Percentiles rank a stretch among this genome's conserved stretches.
These are phyloP conservation scores for Hyles lineata DNA, from an alignment of 2,888 invertebrate genomes.

Conservation along the genomic window DNA sequence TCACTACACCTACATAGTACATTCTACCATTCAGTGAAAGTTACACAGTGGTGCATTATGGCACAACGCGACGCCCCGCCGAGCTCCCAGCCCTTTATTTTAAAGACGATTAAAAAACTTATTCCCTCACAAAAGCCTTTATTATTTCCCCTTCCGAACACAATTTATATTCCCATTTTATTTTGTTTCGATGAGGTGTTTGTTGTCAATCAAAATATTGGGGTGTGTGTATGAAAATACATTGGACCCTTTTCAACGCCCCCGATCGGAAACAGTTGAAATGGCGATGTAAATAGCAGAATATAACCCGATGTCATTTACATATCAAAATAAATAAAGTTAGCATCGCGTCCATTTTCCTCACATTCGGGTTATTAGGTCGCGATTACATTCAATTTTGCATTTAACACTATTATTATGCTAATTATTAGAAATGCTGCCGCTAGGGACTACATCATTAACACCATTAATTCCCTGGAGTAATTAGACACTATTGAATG, in stretches of 20 bases:
- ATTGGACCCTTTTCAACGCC: slow-evolving; percentile 37
- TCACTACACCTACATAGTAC: slow-evolving; percentile 44
- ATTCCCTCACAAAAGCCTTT: slow-evolving; percentile 54
- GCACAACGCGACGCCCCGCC: slow-evolving; percentile 29
- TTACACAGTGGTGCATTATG: slow-evolving; percentile 29
- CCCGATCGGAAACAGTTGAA: slow-evolving; percentile 21
- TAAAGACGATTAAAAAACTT: slow-evolving; percentile 71
- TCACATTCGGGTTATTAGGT: not conserved
- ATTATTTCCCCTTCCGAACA: slow-evolving; percentile 50
- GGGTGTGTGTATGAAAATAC: slow-evolving; percentile 45
- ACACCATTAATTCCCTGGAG: slow-evolving; percentile 11
- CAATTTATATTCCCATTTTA: slow-evolving; percentile 45
- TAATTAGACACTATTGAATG: slow-evolving; percentile 21
- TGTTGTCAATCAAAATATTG: slow-evolving; percentile 59
- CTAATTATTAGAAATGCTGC: not conserved
- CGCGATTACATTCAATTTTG: slow-evolving; percentile 3
- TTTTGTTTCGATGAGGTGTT: slow-evolving; percentile 49
- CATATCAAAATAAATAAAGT: not conserved
- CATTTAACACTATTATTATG: slow-evolving; percentile 15
- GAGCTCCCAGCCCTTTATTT: slow-evolving; percentile 54
- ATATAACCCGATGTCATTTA: not conserved
- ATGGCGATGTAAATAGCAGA: slow-evolving; percentile 11
- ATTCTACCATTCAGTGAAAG: slow-evolving; percentile 44
- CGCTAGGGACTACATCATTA: not conserved
- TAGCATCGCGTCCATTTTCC: not conserved